Evolutionary conservation across 2,113 vertebrate genomes (phyloP), one percentile per base, ranked within the genome.

Genomic region (Cathartes aura): DNA sequence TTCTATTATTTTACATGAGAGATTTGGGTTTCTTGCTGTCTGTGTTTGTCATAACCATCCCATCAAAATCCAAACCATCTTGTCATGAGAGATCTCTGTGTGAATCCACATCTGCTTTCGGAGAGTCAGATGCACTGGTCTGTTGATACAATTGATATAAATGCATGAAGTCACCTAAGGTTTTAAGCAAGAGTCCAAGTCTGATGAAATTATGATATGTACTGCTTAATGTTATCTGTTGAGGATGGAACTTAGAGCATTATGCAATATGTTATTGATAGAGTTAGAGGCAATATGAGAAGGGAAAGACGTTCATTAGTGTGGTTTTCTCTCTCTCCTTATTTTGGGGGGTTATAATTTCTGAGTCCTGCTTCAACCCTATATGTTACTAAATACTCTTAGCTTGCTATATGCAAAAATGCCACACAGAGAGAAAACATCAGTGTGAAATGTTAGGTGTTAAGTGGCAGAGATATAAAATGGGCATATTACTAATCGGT

Each of bases 181-280:
- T 87, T 95, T 95, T 82, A 81, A 90, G 71, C 55, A 90, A 81
- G 67, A 95, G 63, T 47, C 85, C 76, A 82, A 91, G 68, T 40
- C 88, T 97, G 95, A 97, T 97, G 75, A 96, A 92, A 95, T 97
- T 95, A 93, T 14, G 40, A 66, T 92, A 87, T 1, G 17, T 79
- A 59, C 42, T 96, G 79, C 80, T 70, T 88, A 92, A 66, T 73
- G 74, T 91, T 96, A 93, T 96, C 96, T 90, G 36, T 50, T 83
- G 67, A 97, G 75, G 79, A 84, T 94, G 74, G 70, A 94, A 86
- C 78, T 90, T 53, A 92, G 23, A 90, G 74, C 81, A 90, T 71
- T 95, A 86, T 55, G 55, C 74, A 95, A 82, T 62, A 97, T 17
- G 74, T 67, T 92, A 88, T 20, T 93, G 95, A 95, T 92, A 93